A percentile compares a stretch with the other conserved stretches of the same genome.
phyloP scores from a whole-genome alignment of 2,797 vertebrate genomes.

The Margarornis squamiger region DNA sequence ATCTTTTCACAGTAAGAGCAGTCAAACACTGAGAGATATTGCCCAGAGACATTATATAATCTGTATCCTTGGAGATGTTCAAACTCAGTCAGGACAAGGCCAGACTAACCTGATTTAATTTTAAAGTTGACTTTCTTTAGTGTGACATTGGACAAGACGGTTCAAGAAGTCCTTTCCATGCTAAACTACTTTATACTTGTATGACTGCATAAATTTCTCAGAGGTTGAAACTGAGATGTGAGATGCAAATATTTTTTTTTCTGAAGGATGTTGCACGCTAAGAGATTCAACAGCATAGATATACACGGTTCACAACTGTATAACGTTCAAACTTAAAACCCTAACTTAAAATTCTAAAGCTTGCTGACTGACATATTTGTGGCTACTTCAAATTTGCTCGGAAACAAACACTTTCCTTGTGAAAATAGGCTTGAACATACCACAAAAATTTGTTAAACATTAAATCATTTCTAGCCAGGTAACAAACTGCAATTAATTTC shows the following conservation, averaged over 20 bases:
- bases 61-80: neutral
- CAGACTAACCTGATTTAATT: neutral
- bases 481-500: constrained; percentile 8
- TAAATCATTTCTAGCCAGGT: neutral
- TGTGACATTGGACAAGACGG: neutral
- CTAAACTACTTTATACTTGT: neutral
- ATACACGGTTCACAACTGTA: neutral
- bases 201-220: neutral
- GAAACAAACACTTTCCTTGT: neutral
- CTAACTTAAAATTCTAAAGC: neutral
- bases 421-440: neutral
- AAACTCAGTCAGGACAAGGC: neutral
- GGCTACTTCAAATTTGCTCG: neutral
- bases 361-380: neutral
- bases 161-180: neutral
- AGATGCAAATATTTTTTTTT: neutral
- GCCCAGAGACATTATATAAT: neutral
- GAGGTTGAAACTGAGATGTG: neutral
- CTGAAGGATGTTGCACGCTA: neutral
- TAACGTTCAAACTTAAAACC: neutral
- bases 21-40: neutral
- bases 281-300: neutral
- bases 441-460: neutral
- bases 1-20: neutral
- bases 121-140: neutral